A percentile compares a stretch with the other conserved stretches of the same genome.
Evolutionary conservation across 2,888 invertebrate species (phyloP).

Genomic region (Spatulosminthurus flaviceps): DNA sequence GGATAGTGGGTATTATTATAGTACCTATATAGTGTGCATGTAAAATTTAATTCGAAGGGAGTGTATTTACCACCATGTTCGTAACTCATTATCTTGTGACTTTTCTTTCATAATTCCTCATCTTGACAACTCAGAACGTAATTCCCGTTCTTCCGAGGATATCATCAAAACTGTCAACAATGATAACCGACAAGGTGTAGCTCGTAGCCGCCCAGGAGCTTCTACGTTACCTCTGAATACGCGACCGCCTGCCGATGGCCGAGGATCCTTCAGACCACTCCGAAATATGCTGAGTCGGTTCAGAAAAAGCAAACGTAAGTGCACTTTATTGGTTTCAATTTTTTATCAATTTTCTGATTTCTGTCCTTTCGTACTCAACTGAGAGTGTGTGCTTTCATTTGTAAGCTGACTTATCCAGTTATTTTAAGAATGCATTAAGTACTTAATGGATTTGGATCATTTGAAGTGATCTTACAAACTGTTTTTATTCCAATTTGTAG

Average conservation of each 20-base stretch:
- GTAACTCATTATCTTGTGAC: too few relatives aligned
- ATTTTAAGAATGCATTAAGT: too few relatives aligned
- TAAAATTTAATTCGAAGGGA: background rate
- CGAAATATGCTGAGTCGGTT: conserved; percentile 63
- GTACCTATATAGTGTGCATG: background rate
- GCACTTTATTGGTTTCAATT: conserved; percentile 9
- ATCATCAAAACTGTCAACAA: conserved; percentile 40
- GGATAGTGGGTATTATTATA: too few relatives aligned
- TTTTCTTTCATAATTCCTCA: too few relatives aligned
- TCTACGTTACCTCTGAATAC: conserved; percentile 42
- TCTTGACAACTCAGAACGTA: conserved; percentile 28
- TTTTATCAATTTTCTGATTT: too few relatives aligned
- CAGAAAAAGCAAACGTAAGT: conserved; percentile 56
- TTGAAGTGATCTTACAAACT: background rate
- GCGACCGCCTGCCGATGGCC: conserved; percentile 28
- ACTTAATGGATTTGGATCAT: background rate
- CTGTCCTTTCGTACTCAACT: too few relatives aligned
- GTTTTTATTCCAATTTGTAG: conserved; percentile 15
- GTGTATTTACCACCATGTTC: too few relatives aligned
- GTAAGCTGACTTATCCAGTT: too few relatives aligned
- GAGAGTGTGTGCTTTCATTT: too few relatives aligned
- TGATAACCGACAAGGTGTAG: background rate
- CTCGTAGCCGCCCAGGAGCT: conserved; percentile 28
- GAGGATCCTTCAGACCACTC: conserved; percentile 53
- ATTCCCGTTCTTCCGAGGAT: conserved; percentile 46